These are phyloP conservation scores for Nomada ruficornis DNA, from an alignment of 2,888 invertebrate genomes.

Conservation along the genomic window DNA sequence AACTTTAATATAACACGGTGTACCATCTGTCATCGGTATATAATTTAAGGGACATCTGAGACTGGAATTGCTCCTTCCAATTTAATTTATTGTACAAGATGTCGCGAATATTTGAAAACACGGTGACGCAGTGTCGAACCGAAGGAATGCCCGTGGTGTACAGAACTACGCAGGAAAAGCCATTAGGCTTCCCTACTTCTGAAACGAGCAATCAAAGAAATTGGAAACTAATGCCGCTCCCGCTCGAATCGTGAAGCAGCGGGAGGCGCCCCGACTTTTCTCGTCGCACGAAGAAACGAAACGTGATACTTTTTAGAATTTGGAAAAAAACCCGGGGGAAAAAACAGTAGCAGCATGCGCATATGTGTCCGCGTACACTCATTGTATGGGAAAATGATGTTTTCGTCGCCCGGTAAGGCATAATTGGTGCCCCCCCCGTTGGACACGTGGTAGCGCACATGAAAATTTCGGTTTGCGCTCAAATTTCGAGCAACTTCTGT, in stretches of 20 bases:
- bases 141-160: too few relatives aligned
- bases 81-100: background rate
- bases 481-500: too few relatives aligned
- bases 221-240: slow-evolving; percentile 2
- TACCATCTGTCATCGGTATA: slow-evolving; percentile 64
- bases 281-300: slow-evolving; percentile 32
- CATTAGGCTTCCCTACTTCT: background rate
- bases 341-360: background rate
- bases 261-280: slow-evolving; percentile 47
- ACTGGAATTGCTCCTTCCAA: background rate
- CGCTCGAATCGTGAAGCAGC: slow-evolving; percentile 21
- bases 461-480: too few relatives aligned
- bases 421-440: too few relatives aligned
- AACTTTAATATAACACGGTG: slow-evolving; percentile 77
- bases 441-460: too few relatives aligned
- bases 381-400: too few relatives aligned
- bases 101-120: too few relatives aligned
- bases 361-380: background rate
- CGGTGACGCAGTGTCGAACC: too few relatives aligned
- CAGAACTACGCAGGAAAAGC: background rate
- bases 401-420: too few relatives aligned
- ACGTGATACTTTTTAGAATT: slow-evolving; percentile 12
- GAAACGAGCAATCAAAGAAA: background rate
- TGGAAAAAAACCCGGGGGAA: slow-evolving; percentile 3
- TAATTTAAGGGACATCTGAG: background rate